phyloP scores from a whole-genome alignment of 1,140 invertebrate genomes.

The Paraescarpia echinospica region DNA sequence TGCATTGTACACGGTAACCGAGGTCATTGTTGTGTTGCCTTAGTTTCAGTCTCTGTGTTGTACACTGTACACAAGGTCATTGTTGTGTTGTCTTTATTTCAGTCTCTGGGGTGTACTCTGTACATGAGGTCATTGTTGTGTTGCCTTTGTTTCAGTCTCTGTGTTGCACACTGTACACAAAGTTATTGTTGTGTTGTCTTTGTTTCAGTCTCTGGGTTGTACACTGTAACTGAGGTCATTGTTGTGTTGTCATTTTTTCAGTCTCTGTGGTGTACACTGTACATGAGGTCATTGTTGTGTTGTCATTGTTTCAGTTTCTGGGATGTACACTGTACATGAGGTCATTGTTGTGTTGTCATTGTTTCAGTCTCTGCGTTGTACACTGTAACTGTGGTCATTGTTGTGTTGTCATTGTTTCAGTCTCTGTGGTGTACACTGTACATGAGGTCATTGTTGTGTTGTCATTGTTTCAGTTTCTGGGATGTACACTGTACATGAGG shows the following conservation, averaged over 20 bases:
- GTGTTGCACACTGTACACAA: conserved; percentile 81
- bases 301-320: conserved; percentile 69
- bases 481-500: conserved; percentile 72
- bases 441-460: conserved; percentile 29
- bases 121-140: conserved; percentile 58
- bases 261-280: conserved; percentile 83
- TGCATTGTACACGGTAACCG: conserved; percentile 78
- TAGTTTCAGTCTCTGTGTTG: conserved; percentile 79
- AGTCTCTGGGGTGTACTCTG: conserved; percentile 83
- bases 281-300: conserved; percentile 47
- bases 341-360: conserved; percentile 31
- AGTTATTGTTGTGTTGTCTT: conserved; percentile 58
- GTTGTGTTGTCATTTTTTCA: conserved; percentile 58
- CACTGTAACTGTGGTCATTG: conserved; percentile 64
- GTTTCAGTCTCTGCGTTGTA: conserved; percentile 80
- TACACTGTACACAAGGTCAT: conserved; percentile 76
- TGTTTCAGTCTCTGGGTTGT: conserved; percentile 79
- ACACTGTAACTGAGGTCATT: conserved; percentile 65
- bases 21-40: conserved; percentile 28
- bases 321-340: conserved; percentile 75
- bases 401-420: conserved; percentile 61
- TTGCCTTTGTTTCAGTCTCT: conserved; percentile 69
- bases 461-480: conserved; percentile 71
- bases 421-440: conserved; percentile 84
- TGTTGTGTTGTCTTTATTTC: conserved; percentile 48